Conservation (phyloP, 2,888 invertebrate genomes). For the Dorcus parallelipipedus region DNA sequence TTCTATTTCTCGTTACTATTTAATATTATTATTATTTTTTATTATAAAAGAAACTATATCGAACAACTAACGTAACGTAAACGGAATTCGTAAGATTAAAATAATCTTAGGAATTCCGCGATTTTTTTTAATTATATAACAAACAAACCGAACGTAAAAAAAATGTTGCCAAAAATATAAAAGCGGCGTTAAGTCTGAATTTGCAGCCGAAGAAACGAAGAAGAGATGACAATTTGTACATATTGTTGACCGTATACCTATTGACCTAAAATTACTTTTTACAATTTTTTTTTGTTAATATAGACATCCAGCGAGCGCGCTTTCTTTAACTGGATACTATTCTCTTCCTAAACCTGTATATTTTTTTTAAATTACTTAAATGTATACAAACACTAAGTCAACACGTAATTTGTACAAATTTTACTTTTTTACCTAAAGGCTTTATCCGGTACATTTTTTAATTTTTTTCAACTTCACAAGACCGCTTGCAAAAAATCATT, state of each 20-base stretch:
- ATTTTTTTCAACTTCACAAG: slow-evolving; percentile 21
- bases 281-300: slow-evolving; percentile 23
- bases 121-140: too few relatives aligned
- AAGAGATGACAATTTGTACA: slow-evolving; percentile 40
- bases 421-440: slow-evolving; percentile 26
- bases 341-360: neutral
- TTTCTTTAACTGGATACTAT: neutral
- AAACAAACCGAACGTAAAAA: too few relatives aligned
- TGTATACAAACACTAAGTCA: slow-evolving; percentile 31
- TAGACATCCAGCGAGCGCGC: too few relatives aligned
- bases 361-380: slow-evolving; percentile 11
- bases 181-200: too few relatives aligned
- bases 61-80: too few relatives aligned
- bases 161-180: too few relatives aligned
- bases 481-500: slow-evolving; percentile 39
- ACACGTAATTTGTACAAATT: slow-evolving; percentile 35
- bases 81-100: too few relatives aligned
- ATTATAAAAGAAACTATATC: too few relatives aligned
- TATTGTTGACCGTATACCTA: slow-evolving; percentile 49
- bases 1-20: too few relatives aligned
- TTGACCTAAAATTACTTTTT: slow-evolving; percentile 41
- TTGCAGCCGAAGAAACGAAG: neutral
- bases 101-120: too few relatives aligned
- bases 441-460: slow-evolving; percentile 21
- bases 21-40: too few relatives aligned